A percentile compares a stretch with the other conserved stretches of the same genome.
phyloP scores from a whole-genome alignment of 2,888 invertebrate species.

The Alsophila aescularia region DNA sequence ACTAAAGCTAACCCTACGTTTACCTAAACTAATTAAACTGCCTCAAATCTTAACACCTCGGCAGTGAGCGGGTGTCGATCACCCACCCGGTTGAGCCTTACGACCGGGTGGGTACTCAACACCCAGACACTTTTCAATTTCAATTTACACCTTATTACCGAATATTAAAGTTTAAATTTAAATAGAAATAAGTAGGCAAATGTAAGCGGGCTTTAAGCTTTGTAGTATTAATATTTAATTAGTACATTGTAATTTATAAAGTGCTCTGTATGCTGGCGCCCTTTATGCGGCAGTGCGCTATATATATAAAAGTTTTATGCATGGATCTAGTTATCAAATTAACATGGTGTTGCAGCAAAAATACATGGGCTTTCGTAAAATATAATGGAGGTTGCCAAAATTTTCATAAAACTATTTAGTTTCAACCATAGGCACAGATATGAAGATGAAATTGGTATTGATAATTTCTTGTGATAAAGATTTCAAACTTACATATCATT shows the following conservation, averaged over 20 bases:
- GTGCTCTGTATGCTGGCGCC: slow-evolving; percentile 15
- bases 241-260: slow-evolving; percentile 31
- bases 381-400: no score
- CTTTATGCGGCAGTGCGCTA: neutral
- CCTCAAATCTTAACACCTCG: slow-evolving; percentile 21
- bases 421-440: no score
- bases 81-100: neutral
- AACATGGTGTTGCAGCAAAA: no score
- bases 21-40: slow-evolving; percentile 21
- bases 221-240: slow-evolving; percentile 35
- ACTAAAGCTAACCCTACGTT: slow-evolving; percentile 8
- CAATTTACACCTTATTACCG: slow-evolving; percentile 11
- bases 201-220: slow-evolving; percentile 11
- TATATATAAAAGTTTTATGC: neutral
- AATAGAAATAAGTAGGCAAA: neutral
- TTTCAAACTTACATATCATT: no score
- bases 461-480: no score
- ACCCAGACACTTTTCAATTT: neutral
- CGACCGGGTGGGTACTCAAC: slow-evolving; percentile 10
- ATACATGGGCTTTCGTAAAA: no score
- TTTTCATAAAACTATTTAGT: no score
- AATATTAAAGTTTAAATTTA: slow-evolving; percentile 9
- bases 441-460: no score
- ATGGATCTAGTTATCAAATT: no score
- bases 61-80: slow-evolving; percentile 9